Base-by-base conservation (phyloP, 2,797 vertebrate species). In the Cyclopterus lumpus region DNA sequence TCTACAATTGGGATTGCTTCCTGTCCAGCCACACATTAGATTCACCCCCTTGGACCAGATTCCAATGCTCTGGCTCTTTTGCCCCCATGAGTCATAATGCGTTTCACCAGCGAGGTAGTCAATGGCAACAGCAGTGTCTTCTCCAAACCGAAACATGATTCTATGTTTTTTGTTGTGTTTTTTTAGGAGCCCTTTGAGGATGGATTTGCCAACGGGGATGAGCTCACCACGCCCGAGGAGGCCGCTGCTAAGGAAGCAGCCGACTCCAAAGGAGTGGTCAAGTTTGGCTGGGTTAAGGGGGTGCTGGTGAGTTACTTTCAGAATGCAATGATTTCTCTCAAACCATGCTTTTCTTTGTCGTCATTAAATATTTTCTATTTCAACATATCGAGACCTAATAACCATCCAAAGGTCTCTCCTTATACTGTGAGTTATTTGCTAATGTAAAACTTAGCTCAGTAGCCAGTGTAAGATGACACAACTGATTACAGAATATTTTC, bases 281-380 rank as follows among this genome's bases (percentile, higher is more conserved):
- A 99, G 84, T 99, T 99, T 61, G 98, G 98, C 46, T 99, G 98
- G 98, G 95, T 99, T 66, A 99, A 99, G 89, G 98, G 98, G 46
- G 98, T 99, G 44, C 86, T 99, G 96, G 98, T 99, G 90, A 96
- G 97, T 88, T 7, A 22, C 20, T 18, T 60, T 63, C 2, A 18
- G 22, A 42, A 24, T n/a, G 3, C 34, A 4, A 16, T 60, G 6
- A 10, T 15, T 46, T 8, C 9, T 42, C 38, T 28, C 15, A 15
- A 42, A 46, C 20, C 15, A 26, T 14, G 26, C 28, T 67, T 18
- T 28, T 10, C 1, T 22, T 53, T 30, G 5, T 11, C 0, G 12
- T 32, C 32, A 28, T 40, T 40, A 12, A 1, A 14, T 58, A 7
- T 34, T 4, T 22, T 51, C 5, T 16, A n/a, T 48, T 20, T 48